A percentile compares a stretch with the other conserved stretches of the same genome.
These are phyloP conservation scores for Scaptomyza hsui DNA, from an alignment of 1,140 invertebrate species.

Conservation along the genomic window DNA sequence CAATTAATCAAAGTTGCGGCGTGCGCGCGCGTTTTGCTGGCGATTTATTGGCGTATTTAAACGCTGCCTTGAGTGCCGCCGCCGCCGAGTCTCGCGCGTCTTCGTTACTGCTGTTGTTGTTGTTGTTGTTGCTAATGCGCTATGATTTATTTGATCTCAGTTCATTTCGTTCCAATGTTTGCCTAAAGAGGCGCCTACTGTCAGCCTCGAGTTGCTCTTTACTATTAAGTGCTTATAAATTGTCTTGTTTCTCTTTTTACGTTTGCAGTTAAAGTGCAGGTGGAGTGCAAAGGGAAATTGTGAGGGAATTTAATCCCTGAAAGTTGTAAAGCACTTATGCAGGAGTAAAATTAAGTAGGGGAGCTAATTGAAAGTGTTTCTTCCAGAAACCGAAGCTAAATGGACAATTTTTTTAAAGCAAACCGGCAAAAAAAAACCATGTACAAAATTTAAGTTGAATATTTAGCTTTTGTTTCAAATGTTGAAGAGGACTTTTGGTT, in stretches of 20 bases:
- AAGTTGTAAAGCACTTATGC: too few relatives aligned
- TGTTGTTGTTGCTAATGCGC: slow-evolving; percentile 37
- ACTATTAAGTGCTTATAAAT: not conserved
- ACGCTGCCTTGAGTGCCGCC: slow-evolving; percentile 28
- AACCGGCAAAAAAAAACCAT: slow-evolving; percentile 5
- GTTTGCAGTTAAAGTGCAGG: not conserved
- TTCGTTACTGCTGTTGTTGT: slow-evolving; percentile 17
- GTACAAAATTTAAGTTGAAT: not conserved
- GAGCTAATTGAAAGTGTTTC: too few relatives aligned
- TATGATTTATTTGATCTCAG: slow-evolving; percentile 55
- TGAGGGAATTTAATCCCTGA: not conserved
- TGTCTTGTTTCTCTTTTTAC: slow-evolving; percentile 3
- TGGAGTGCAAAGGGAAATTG: not conserved
- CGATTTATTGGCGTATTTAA: slow-evolving; percentile 48
- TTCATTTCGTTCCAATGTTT: slow-evolving; percentile 55
- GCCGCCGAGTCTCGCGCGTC: slow-evolving; percentile 58
- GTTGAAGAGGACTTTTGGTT: too few relatives aligned
- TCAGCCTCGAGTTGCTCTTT: slow-evolving; percentile 17
- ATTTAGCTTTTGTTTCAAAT: too few relatives aligned
- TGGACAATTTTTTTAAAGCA: not conserved
- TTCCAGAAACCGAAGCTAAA: too few relatives aligned
- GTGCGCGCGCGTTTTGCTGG: slow-evolving; percentile 56
- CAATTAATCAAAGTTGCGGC: slow-evolving; percentile 66
- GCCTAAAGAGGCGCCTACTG: slow-evolving; percentile 11
- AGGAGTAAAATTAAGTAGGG: too few relatives aligned